These are phyloP conservation scores for Erebia aethiops DNA, from an alignment of 2,888 invertebrate genomes.

Conservation along the genomic window DNA sequence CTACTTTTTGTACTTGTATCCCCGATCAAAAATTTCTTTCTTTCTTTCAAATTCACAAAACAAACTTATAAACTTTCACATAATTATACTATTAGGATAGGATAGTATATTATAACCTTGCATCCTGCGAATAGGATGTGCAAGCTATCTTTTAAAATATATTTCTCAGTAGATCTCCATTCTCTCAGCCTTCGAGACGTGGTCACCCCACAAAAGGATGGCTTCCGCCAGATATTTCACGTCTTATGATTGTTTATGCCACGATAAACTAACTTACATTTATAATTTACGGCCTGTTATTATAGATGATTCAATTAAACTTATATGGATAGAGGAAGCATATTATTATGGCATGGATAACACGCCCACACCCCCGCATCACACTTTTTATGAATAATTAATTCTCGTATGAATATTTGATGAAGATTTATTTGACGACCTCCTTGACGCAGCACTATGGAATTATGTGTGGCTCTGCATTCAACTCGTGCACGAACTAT, in stretches of 20 bases:
- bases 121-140: too few relatives aligned
- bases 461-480: too few relatives aligned
- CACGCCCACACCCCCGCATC: not conserved
- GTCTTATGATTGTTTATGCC: conserved; percentile 35
- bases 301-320: conserved; percentile 10
- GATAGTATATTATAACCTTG: too few relatives aligned
- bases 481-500: too few relatives aligned
- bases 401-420: not conserved
- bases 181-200: not conserved
- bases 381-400: not conserved
- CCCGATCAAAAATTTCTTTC: too few relatives aligned
- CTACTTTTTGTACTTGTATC: too few relatives aligned
- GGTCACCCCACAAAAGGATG: conserved; percentile 16
- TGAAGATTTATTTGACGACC: not conserved
- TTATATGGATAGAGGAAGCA: conserved; percentile 19
- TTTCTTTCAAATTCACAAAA: too few relatives aligned
- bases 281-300: conserved; percentile 22
- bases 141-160: too few relatives aligned
- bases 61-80: too few relatives aligned
- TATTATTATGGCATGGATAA: not conserved
- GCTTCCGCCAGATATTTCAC: conserved; percentile 38
- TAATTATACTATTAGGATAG: too few relatives aligned
- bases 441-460: too few relatives aligned
- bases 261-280: conserved; percentile 24
- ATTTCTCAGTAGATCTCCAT: too few relatives aligned